phyloP scores from a whole-genome alignment of 2,113 vertebrate species.

The Melanostigma gelatinosum region DNA sequence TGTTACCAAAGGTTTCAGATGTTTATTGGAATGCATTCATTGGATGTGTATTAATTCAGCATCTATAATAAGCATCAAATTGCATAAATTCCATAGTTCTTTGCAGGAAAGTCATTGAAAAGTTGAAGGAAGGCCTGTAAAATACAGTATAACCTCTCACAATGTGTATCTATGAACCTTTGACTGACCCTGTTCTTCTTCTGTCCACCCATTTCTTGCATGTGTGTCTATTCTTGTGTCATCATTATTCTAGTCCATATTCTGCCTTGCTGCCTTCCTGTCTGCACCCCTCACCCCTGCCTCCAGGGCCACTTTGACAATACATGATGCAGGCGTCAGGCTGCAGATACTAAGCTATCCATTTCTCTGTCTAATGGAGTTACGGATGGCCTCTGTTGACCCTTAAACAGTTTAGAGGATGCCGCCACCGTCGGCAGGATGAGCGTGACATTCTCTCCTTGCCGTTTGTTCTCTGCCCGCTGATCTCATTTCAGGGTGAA shows the following conservation, averaged over 20 bases:
- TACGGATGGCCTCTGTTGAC: slow-evolving; percentile 60
- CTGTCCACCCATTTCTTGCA: neutral
- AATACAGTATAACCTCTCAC: neutral
- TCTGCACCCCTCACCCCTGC: neutral
- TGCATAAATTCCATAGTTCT: neutral
- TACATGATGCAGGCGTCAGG: slow-evolving; percentile 47
- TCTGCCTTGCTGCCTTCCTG: neutral
- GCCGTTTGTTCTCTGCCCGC: slow-evolving; percentile 52
- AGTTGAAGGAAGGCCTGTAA: no score
- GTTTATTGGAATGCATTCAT: neutral
- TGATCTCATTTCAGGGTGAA: slow-evolving; percentile 68
- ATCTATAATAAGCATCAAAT: neutral
- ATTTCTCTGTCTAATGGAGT: slow-evolving; percentile 69
- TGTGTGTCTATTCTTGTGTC: neutral
- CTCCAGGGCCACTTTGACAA: slow-evolving; percentile 47
- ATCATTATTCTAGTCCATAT: slow-evolving; percentile 38
- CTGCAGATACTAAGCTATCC: slow-evolving; percentile 52
- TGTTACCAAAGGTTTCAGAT: neutral
- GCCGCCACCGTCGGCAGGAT: neutral
- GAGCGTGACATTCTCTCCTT: slow-evolving; percentile 45
- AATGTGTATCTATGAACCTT: neutral
- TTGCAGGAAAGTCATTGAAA: no score
- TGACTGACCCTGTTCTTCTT: neutral
- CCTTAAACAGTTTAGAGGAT: slow-evolving; percentile 59
- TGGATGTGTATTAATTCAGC: neutral